Conservation (phyloP, 2,113 vertebrate species). For the Elephas maximus region DNA sequence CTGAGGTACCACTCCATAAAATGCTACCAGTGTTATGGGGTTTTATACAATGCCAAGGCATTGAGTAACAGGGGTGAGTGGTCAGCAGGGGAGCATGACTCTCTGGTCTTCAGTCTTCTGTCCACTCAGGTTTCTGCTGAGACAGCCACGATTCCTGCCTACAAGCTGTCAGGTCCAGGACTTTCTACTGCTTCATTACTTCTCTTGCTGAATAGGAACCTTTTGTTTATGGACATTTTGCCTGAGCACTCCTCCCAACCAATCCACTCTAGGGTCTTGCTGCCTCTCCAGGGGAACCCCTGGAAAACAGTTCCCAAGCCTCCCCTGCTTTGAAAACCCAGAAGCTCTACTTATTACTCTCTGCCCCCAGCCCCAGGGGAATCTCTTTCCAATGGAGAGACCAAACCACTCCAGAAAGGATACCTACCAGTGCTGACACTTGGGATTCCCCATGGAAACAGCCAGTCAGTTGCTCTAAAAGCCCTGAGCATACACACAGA, state of each 20-base stretch:
- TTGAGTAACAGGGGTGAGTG: neutral
- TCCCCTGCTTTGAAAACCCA: neutral
- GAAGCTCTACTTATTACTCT: neutral
- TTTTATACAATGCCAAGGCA: neutral
- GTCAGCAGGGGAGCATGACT: neutral
- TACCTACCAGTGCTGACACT: neutral
- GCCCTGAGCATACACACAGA: neutral
- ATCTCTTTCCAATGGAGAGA: constrained; percentile 18
- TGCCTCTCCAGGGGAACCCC: neutral
- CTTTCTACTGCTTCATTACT: neutral
- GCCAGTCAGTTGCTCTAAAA: neutral
- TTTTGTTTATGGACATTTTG: neutral
- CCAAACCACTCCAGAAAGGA: neutral
- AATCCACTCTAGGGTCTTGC: neutral
- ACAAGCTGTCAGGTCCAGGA: neutral
- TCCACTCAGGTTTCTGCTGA: neutral
- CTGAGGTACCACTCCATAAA: neutral
- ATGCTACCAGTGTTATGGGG: neutral
- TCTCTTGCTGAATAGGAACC: neutral
- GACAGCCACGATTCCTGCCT: neutral
- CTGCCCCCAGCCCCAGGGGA: neutral
- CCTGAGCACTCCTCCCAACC: neutral
- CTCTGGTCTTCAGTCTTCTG: neutral
- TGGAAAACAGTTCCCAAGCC: neutral
- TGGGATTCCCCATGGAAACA: neutral